Conservation (phyloP, 2,888 invertebrate genomes). For the Athalia cordata region DNA sequence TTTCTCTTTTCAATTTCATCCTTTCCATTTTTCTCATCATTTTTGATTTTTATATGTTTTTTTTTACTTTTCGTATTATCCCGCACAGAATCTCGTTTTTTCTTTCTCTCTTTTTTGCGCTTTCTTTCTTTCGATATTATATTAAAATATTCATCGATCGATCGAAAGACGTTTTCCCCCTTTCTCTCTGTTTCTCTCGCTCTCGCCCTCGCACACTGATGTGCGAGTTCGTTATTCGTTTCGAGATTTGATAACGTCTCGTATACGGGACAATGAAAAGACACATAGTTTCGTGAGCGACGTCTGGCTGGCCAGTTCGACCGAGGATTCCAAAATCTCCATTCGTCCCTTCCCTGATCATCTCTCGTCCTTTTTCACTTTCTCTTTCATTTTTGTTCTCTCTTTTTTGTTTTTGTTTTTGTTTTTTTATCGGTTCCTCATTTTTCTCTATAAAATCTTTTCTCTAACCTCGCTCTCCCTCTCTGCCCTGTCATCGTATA, state of each 20-base stretch:
- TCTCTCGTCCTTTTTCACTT: slow-evolving; percentile 32
- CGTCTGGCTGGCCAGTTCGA: slow-evolving; percentile 5
- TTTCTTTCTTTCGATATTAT: background rate
- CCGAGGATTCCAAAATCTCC: background rate
- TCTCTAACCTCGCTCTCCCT: slow-evolving; percentile 22
- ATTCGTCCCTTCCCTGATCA: slow-evolving; percentile 47
- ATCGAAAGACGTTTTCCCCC: slow-evolving; percentile 2
- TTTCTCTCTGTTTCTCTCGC: slow-evolving; percentile 54
- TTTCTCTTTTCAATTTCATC: background rate
- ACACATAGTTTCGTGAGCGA: slow-evolving; percentile 4
- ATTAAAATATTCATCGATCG: background rate
- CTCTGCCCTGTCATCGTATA: background rate
- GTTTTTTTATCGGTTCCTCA: slow-evolving; percentile 43
- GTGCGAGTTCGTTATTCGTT: slow-evolving; percentile 49
- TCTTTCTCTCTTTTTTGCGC: background rate
- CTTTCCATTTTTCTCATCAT: background rate
- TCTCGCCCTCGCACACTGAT: slow-evolving; percentile 52
- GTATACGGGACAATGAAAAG: slow-evolving; percentile 66
- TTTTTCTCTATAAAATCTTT: slow-evolving; percentile 28
- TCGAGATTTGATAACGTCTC: slow-evolving; percentile 41
- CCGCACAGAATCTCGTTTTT: background rate
- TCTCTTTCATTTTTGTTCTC: background rate
- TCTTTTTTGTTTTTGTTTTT: slow-evolving; percentile 37
- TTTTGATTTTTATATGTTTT: background rate
- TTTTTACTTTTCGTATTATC: background rate